Conservation (phyloP, 2,113 vertebrate genomes). For the Plotosus lineatus region DNA sequence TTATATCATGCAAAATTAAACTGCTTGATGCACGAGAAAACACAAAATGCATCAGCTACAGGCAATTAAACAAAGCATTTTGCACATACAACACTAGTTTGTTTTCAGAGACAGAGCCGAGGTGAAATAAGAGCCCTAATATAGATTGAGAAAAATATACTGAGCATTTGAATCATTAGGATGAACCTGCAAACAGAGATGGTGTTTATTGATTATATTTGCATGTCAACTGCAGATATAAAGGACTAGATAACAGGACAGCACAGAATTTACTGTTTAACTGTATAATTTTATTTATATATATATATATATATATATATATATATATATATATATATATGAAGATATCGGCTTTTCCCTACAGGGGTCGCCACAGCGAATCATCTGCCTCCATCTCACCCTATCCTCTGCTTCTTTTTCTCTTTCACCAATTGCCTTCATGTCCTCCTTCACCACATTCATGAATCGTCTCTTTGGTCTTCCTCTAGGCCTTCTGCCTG, state of each 20-base stretch:
- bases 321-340: too few relatives aligned
- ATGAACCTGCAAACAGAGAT: neutral
- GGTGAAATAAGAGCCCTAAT: neutral
- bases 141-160: neutral
- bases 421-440: too few relatives aligned
- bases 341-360: too few relatives aligned
- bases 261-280: neutral
- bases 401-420: too few relatives aligned
- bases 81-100: slow-evolving; percentile 18
- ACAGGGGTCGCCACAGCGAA: too few relatives aligned
- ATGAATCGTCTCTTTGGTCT: too few relatives aligned
- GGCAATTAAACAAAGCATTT: slow-evolving; percentile 41
- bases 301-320: too few relatives aligned
- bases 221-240: neutral
- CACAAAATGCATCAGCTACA: slow-evolving; percentile 45
- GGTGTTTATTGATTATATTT: neutral
- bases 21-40: slow-evolving; percentile 37
- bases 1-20: slow-evolving; percentile 50
- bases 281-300: too few relatives aligned
- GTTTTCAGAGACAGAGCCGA: slow-evolving; percentile 14
- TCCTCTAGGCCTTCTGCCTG: too few relatives aligned
- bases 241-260: neutral
- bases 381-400: too few relatives aligned
- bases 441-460: too few relatives aligned
- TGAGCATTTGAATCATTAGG: neutral